These are phyloP conservation scores for Pteruthius melanotis DNA, from an alignment of 2,113 vertebrate genomes.

Conservation along the genomic window DNA sequence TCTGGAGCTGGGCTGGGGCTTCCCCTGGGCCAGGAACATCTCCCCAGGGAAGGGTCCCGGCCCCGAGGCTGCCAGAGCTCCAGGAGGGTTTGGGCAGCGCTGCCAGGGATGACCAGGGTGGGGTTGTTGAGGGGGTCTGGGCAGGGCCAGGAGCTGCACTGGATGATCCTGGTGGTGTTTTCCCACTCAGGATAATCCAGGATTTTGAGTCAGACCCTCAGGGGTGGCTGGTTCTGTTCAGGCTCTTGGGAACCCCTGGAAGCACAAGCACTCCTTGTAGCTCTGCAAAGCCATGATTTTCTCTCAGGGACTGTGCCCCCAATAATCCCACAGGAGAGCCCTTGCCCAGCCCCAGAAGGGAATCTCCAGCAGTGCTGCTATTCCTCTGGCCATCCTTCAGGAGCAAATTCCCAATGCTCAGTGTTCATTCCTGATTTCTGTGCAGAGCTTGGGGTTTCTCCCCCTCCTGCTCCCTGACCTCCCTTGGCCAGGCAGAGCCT, in stretches of 20 bases:
- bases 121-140: not conserved
- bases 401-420: not conserved
- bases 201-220: not conserved
- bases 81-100: rapidly evolving
- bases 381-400: not conserved
- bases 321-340: not conserved
- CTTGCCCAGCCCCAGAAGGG: not conserved
- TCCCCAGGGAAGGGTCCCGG: not conserved
- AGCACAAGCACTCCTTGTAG: not conserved
- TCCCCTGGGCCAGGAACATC: not conserved
- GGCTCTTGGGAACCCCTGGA: not conserved
- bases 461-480: not conserved
- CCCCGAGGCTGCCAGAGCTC: not conserved
- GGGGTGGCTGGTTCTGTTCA: not conserved
- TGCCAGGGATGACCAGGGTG: not conserved
- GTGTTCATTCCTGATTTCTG: not conserved
- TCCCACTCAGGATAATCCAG: not conserved
- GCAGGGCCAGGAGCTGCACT: not conserved
- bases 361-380: not conserved
- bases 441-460: not conserved
- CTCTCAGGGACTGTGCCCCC: not conserved
- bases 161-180: not conserved
- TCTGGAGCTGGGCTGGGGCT: not conserved
- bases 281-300: not conserved
- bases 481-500: not conserved